These are phyloP conservation scores for Procavia capensis DNA, from an alignment of 2,113 vertebrate species.

Conservation along the genomic window DNA sequence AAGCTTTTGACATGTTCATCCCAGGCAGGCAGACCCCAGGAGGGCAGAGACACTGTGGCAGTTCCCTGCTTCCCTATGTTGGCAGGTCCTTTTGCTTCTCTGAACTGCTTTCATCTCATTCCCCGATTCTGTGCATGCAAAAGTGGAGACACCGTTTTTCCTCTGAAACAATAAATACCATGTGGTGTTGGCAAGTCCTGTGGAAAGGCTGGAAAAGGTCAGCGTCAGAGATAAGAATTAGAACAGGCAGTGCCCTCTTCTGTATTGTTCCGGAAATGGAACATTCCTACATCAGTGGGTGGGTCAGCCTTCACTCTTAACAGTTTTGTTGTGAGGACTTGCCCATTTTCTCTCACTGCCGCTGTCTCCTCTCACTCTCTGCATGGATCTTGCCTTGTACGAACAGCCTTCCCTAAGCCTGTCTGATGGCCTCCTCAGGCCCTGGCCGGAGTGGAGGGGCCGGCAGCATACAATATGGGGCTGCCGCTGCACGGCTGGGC, in stretches of 20 bases:
- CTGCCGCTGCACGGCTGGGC: not conserved
- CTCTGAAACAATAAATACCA: not conserved
- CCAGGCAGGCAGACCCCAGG: not conserved
- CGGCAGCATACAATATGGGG: not conserved
- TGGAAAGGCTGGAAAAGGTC: not conserved
- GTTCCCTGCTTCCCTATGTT: not conserved
- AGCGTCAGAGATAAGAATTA: no score
- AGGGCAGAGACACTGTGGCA: accelerated
- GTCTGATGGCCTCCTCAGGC: not conserved
- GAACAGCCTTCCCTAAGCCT: not conserved
- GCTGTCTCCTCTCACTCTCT: not conserved
- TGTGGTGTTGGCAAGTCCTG: not conserved
- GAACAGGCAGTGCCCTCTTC: not conserved
- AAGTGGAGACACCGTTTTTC: not conserved
- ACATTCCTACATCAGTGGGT: not conserved
- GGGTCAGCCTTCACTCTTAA: not conserved
- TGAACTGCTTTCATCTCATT: not conserved
- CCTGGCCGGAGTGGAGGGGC: not conserved
- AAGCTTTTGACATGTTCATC: not conserved
- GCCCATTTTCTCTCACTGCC: not conserved
- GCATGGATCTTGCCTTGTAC: not conserved
- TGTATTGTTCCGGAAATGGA: not conserved
- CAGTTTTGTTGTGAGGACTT: not conserved
- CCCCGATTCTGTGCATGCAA: not conserved
- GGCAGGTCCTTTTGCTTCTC: not conserved